These are phyloP conservation scores for Calephelis nemesis DNA, from an alignment of 1,140 invertebrate genomes.

Conservation along the genomic window DNA sequence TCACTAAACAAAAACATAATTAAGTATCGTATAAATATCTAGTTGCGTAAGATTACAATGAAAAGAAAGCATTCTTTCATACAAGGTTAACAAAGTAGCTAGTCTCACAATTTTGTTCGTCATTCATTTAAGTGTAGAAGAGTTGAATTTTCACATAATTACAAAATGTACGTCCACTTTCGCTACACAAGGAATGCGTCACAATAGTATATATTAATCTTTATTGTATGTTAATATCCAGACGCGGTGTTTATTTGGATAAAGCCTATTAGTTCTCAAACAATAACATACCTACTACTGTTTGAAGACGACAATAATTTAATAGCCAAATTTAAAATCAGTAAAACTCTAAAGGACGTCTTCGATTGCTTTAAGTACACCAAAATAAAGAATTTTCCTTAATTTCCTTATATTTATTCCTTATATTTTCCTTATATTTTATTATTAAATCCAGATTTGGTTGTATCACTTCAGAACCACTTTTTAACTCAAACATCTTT, in stretches of 20 bases:
- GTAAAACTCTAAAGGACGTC: too few relatives aligned
- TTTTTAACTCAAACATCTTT: too few relatives aligned
- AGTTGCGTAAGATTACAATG: not conserved
- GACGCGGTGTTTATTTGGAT: too few relatives aligned
- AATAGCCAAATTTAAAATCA: too few relatives aligned
- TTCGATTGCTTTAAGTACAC: too few relatives aligned
- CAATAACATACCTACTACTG: not conserved
- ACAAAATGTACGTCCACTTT: slow-evolving; percentile 60
- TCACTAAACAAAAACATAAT: too few relatives aligned
- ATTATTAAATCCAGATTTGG: too few relatives aligned
- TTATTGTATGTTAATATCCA: too few relatives aligned
- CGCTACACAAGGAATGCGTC: slow-evolving; percentile 47
- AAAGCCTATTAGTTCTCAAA: not conserved
- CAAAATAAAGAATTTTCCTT: too few relatives aligned
- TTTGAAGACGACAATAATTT: not conserved
- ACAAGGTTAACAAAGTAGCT: slow-evolving; percentile 7
- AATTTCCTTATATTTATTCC: too few relatives aligned
- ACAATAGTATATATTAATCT: slow-evolving; percentile 43
- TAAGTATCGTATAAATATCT: not conserved
- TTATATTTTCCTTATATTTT: too few relatives aligned
- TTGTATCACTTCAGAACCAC: too few relatives aligned
- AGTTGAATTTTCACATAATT: slow-evolving; percentile 58
- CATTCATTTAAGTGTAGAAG: slow-evolving; percentile 35
- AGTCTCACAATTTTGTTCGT: slow-evolving; percentile 6
- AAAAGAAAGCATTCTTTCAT: slow-evolving; percentile 7